Conservation (phyloP, 2,888 invertebrate genomes). For the Nomada flava region DNA sequence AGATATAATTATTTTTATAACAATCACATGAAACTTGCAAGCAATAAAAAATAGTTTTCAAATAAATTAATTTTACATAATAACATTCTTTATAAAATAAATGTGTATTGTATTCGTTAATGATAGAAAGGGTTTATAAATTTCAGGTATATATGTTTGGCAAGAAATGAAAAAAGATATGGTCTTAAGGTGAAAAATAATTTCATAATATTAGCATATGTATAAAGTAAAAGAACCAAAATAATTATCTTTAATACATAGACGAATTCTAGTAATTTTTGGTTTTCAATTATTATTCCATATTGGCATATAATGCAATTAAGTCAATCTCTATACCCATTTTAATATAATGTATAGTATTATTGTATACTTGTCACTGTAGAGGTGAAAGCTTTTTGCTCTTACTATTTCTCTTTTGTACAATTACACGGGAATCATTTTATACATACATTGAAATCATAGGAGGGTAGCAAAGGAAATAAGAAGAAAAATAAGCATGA, state of each 20-base stretch:
- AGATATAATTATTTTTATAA: neutral
- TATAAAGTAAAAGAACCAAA: conserved; percentile 8
- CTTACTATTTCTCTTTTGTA: conserved; percentile 27
- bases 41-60: neutral
- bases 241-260: neutral
- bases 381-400: conserved; percentile 33
- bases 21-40: neutral
- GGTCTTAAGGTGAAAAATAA: conserved; percentile 73
- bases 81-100: neutral
- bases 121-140: conserved; percentile 67
- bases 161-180: conserved; percentile 74
- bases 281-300: neutral
- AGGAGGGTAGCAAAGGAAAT: conserved; percentile 85
- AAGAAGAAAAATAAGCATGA: conserved; percentile 90
- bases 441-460: conserved; percentile 68
- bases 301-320: conserved; percentile 11
- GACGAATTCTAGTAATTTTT: neutral
- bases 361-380: conserved; percentile 13
- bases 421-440: conserved; percentile 76
- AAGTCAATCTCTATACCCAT: conserved; percentile 50
- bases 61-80: neutral
- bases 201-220: conserved; percentile 36
- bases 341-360: conserved; percentile 48
- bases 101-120: conserved; percentile 17
- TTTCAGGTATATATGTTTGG: conserved; percentile 78